phyloP scores from a whole-genome alignment of 2,113 vertebrate genomes.

The Todiramphus chloris region DNA sequence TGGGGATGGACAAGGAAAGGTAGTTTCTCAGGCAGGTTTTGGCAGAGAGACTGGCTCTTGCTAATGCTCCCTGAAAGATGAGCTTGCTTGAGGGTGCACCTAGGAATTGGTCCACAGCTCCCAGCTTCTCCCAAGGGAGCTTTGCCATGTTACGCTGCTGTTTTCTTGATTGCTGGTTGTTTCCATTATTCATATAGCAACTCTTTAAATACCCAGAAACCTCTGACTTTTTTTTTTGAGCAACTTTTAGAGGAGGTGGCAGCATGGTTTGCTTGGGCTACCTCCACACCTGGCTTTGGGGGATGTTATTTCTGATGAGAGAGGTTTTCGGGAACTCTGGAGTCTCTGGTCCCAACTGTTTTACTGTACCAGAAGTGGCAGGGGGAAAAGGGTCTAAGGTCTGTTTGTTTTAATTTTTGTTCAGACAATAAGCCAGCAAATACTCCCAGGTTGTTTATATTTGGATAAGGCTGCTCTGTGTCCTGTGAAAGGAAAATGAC shows the following conservation, averaged over 20 bases:
- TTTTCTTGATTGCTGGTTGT: neutral
- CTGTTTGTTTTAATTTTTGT: slow-evolving; percentile 55
- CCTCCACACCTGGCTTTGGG: neutral
- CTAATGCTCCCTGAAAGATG: neutral
- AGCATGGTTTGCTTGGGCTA: accelerated
- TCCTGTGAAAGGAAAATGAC: slow-evolving; percentile 71
- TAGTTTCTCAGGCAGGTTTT: neutral
- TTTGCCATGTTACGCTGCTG: accelerated
- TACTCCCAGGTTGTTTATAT: slow-evolving; percentile 58
- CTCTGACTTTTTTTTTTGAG: neutral
- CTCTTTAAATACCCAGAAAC: neutral
- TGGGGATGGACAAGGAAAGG: neutral
- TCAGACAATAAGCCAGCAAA: slow-evolving; percentile 51
- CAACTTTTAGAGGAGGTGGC: neutral
- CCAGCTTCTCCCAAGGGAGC: neutral
- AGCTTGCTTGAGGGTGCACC: neutral
- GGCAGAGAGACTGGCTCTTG: neutral
- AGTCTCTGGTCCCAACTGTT: neutral
- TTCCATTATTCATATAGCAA: neutral
- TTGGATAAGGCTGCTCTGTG: slow-evolving; percentile 22
- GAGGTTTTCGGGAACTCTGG: neutral
- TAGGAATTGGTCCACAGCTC: neutral
- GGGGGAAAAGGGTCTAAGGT: slow-evolving; percentile 25
- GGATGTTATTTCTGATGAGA: neutral
- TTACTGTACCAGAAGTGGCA: slow-evolving; percentile 9